Evolutionary conservation across 2,888 invertebrate genomes (phyloP).

Genomic region (Drosophila anomalata): DNA sequence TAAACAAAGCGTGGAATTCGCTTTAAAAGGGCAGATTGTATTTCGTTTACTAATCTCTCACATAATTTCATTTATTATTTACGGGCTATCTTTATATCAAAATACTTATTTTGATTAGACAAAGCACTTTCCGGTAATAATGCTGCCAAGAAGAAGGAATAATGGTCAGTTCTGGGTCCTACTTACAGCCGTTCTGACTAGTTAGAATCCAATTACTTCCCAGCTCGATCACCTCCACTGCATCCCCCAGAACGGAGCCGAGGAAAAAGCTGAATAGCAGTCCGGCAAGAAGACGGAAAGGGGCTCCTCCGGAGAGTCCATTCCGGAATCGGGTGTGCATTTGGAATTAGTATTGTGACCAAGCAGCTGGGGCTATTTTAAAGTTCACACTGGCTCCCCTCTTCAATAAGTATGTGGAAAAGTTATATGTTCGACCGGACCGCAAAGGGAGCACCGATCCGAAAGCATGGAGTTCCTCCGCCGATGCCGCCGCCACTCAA

Average conservation of each 20-base stretch:
- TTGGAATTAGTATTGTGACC: not conserved
- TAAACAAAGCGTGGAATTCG: constrained; percentile 19
- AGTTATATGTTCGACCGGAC: constrained; percentile 10
- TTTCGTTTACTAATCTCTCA: constrained; percentile 21
- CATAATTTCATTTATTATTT: constrained; percentile 30
- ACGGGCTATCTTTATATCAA: constrained; percentile 23
- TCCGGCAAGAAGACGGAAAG: constrained; percentile 6
- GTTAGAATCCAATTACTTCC: constrained; percentile 65
- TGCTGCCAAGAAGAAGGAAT: not conserved
- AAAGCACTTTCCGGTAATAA: not conserved
- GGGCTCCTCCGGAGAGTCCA: constrained; percentile 5
- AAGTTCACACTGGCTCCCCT: constrained; percentile 10
- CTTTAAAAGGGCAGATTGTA: constrained; percentile 16
- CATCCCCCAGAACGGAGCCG: constrained; percentile 51
- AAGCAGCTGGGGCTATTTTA: constrained; percentile 15
- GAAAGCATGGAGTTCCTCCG: constrained; percentile 12
- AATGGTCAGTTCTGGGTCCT: not conserved
- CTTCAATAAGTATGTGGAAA: constrained; percentile 15
- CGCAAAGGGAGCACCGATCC: not conserved
- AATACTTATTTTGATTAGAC: not conserved
- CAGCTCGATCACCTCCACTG: constrained; percentile 69
- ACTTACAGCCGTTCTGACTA: constrained; percentile 79
- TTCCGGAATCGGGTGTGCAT: constrained; percentile 18
- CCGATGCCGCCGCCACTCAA: constrained; percentile 28
- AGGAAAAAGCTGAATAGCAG: constrained; percentile 31